These are phyloP conservation scores for Metopolophium dirhodum DNA, from an alignment of 1,140 invertebrate species.

Conservation along the genomic window DNA sequence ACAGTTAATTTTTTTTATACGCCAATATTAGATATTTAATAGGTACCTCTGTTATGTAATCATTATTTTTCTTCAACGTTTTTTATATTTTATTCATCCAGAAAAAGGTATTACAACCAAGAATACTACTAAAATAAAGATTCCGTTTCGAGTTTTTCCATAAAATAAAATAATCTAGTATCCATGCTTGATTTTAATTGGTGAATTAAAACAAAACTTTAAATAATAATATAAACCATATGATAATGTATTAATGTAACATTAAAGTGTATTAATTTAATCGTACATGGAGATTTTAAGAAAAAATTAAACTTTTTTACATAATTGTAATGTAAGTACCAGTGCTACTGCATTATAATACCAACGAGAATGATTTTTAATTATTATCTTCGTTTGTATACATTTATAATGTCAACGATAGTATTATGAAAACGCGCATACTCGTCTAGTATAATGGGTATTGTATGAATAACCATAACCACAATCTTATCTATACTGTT, in stretches of 20 bases:
- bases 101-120: not conserved
- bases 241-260: not conserved
- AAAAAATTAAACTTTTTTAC: not conserved
- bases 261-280: not conserved
- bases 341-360: not conserved
- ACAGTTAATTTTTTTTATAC: not conserved
- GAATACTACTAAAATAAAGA: not conserved
- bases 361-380: not conserved
- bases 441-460: not conserved
- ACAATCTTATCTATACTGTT: slow-evolving; percentile 1
- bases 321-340: not conserved
- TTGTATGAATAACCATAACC: not conserved
- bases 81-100: not conserved
- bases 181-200: not conserved
- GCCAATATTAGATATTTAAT: not conserved
- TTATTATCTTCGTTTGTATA: slow-evolving; percentile 19
- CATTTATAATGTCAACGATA: not conserved
- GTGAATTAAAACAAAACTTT: not conserved
- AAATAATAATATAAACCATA: not conserved
- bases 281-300: not conserved
- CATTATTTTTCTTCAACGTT: not conserved
- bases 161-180: not conserved
- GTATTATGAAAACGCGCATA: slow-evolving; percentile 4
- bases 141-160: not conserved
- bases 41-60: not conserved